These are phyloP conservation scores for Brachionus rubens DNA, from an alignment of 1,140 invertebrate genomes.

Conservation along the genomic window DNA sequence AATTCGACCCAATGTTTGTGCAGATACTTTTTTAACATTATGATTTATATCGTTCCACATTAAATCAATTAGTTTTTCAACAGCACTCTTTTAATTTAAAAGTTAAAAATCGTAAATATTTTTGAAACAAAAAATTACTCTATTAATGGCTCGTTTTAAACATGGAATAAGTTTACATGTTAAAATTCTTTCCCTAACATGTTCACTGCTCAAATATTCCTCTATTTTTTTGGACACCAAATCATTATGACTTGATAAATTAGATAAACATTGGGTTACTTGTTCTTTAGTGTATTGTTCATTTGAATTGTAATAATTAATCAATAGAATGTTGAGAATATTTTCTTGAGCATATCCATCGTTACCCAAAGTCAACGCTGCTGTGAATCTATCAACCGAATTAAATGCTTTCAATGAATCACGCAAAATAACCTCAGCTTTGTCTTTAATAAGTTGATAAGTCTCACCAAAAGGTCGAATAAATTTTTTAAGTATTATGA, in stretches of 20 bases:
- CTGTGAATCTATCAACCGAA: slow-evolving; percentile 3
- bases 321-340: slow-evolving; percentile 9
- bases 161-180: slow-evolving; percentile 34
- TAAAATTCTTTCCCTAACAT: slow-evolving; percentile 20
- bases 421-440: neutral
- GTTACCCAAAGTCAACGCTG: slow-evolving; percentile 3
- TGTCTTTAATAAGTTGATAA: slow-evolving; percentile 14
- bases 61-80: slow-evolving; percentile 7
- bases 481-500: slow-evolving; percentile 14
- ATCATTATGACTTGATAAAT: neutral
- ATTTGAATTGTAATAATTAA: slow-evolving; percentile 36
- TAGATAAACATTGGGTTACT: slow-evolving; percentile 3
- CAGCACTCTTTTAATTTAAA: neutral
- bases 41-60: slow-evolving; percentile 45
- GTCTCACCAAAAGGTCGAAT: neutral
- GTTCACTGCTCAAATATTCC: neutral
- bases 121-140: neutral
- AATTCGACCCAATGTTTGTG: slow-evolving; percentile 22
- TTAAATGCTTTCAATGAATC: neutral
- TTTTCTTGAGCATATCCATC: neutral
- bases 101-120: neutral
- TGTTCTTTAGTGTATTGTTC: slow-evolving; percentile 34
- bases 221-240: neutral
- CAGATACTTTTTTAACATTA: slow-evolving; percentile 27
- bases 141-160: neutral